phyloP scores from a whole-genome alignment of 2,113 vertebrate species.

The Helogale parvula region DNA sequence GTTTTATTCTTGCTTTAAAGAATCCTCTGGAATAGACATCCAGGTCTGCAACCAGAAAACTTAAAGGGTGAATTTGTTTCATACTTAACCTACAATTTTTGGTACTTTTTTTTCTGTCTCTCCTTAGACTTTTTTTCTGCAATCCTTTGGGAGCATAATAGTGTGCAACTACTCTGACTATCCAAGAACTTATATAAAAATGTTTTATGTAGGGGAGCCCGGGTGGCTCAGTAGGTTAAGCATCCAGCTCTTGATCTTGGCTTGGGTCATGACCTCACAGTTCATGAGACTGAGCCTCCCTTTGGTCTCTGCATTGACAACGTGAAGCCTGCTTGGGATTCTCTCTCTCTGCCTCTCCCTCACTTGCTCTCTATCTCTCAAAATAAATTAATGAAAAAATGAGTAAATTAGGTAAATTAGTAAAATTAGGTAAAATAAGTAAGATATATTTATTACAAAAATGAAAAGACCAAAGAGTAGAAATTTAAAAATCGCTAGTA shows the following conservation, averaged over 20 bases:
- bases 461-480: not conserved
- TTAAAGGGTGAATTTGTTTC: not conserved
- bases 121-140: not conserved
- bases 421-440: not conserved
- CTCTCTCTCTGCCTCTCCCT: no score
- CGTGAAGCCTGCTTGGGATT: no score
- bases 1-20: slow-evolving; percentile 27
- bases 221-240: no score
- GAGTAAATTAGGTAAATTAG: no score
- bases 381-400: no score
- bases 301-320: no score
- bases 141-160: not conserved
- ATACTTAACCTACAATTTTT: not conserved
- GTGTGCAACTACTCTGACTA: not conserved
- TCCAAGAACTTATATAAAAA: not conserved
- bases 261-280: no score
- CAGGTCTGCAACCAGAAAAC: not conserved
- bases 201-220: not conserved
- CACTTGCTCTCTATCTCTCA: no score
- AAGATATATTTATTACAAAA: slow-evolving; percentile 9
- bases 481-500: not conserved
- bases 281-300: no score
- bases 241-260: no score
- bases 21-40: not conserved
- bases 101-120: not conserved